Conservation (phyloP, 2,113 vertebrate genomes). For the Rallus limicola region DNA sequence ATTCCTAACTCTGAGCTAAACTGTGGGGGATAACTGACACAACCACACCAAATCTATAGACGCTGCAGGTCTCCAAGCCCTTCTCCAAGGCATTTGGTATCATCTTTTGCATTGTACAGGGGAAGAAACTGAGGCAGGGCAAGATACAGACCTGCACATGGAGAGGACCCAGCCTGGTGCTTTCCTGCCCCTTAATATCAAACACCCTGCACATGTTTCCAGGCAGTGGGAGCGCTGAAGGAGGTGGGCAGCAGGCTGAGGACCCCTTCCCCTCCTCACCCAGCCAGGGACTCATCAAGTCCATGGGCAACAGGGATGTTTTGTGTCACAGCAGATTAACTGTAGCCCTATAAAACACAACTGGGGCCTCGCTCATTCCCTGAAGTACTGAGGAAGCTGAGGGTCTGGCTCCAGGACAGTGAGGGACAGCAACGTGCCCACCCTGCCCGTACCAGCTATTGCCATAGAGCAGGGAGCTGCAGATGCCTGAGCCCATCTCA, state of each 20-base stretch:
- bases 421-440: not conserved
- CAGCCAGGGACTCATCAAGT: no score
- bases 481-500: not conserved
- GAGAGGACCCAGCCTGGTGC: not conserved
- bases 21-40: not conserved
- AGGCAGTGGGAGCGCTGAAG: accelerated
- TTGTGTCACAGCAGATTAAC: not conserved
- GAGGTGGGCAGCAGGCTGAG: not conserved
- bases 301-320: not conserved
- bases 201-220: not conserved
- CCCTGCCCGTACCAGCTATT: not conserved
- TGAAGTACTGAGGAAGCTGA: not conserved
- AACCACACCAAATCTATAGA: not conserved
- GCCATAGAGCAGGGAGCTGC: not conserved
- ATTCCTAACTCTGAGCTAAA: not conserved
- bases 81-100: not conserved
- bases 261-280: not conserved
- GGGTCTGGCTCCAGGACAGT: not conserved
- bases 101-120: not conserved
- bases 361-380: not conserved
- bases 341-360: accelerated
- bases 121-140: not conserved
- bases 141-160: not conserved
- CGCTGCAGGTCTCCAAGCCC: not conserved
- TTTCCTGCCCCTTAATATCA: not conserved